Evolutionary conservation across 2,113 vertebrate species (phyloP).

Genomic region (Melospiza georgiana): DNA sequence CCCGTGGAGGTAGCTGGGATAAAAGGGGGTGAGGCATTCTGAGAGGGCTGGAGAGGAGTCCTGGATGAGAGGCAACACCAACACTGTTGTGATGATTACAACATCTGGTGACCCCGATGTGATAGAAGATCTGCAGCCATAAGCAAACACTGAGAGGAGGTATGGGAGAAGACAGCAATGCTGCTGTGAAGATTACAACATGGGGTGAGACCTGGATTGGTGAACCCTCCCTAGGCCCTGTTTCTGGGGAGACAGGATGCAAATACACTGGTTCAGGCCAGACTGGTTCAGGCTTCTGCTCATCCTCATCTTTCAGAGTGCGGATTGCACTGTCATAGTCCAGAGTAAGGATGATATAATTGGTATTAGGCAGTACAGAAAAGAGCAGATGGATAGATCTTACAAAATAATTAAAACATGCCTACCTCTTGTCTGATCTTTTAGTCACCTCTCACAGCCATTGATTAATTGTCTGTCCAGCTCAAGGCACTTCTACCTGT

Average conservation of each 20-base stretch:
- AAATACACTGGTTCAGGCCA: background rate
- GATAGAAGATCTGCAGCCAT: too few relatives aligned
- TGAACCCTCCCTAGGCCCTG: fast-evolving
- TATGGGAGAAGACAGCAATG: too few relatives aligned
- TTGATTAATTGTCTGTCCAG: background rate
- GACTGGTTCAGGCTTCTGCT: background rate
- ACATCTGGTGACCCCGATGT: too few relatives aligned
- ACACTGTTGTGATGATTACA: too few relatives aligned
- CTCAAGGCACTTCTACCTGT: background rate
- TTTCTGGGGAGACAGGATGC: background rate
- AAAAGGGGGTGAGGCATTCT: too few relatives aligned
- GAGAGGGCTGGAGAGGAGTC: too few relatives aligned
- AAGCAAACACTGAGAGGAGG: too few relatives aligned
- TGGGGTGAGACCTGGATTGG: background rate
- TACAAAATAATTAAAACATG: background rate
- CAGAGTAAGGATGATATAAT: background rate
- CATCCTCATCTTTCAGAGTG: background rate
- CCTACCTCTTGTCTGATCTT: background rate
- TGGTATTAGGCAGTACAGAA: background rate
- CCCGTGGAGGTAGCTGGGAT: too few relatives aligned
- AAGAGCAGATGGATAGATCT: background rate
- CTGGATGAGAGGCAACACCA: too few relatives aligned
- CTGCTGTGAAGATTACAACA: background rate
- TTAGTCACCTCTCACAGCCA: background rate
- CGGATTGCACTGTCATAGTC: background rate